Evolutionary conservation across 2,113 vertebrate species (phyloP).

Genomic region (Tachysurus vachellii): DNA sequence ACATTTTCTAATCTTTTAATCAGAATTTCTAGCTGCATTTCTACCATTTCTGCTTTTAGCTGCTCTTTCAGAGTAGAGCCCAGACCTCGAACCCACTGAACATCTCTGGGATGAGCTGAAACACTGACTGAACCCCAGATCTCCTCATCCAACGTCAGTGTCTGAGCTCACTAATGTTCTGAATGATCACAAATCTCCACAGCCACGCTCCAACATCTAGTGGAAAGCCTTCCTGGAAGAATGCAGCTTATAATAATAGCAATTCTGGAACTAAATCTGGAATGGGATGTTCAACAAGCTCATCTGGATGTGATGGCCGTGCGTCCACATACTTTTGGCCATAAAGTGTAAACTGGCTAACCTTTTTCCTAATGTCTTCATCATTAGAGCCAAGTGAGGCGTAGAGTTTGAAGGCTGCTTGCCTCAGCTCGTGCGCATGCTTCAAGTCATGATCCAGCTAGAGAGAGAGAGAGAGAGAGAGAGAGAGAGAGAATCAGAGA

Average conservation of each 20-base stretch:
- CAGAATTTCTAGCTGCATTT: neutral
- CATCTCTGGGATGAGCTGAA: neutral
- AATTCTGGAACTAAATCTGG: neutral
- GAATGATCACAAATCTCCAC: neutral
- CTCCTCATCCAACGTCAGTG: neutral
- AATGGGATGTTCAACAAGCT: neutral
- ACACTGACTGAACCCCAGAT: neutral
- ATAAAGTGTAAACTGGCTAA: conserved; percentile 58
- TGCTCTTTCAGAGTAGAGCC: neutral
- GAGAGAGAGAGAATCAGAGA: neutral
- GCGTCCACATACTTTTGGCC: neutral
- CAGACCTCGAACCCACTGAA: neutral
- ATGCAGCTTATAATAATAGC: neutral
- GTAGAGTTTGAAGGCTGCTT: conserved; percentile 98
- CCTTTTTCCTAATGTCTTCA: conserved; percentile 99
- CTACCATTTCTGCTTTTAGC: neutral
- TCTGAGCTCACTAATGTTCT: neutral
- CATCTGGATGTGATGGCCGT: neutral
- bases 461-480: neutral
- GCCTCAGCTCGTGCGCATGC: conserved; percentile 94
- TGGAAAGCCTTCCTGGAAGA: neutral
- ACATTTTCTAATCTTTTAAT: neutral
- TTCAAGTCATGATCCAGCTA: conserved; percentile 98
- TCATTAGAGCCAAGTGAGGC: conserved; percentile 97
- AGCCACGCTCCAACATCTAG: neutral